Base-by-base conservation (phyloP, 1,140 invertebrate genomes). In the Hylaeus volcanicus region DNA sequence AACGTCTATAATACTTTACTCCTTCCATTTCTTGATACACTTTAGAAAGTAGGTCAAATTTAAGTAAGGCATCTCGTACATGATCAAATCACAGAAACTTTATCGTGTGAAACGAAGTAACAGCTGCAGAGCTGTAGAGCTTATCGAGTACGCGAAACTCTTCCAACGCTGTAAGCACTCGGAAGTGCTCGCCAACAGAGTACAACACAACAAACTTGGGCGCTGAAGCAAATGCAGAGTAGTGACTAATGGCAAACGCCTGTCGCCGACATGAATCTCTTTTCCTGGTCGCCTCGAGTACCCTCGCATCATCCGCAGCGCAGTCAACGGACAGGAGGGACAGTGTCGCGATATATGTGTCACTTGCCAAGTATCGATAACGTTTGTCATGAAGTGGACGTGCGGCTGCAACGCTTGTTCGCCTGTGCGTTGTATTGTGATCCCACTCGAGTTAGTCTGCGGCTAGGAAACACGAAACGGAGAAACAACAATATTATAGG, bases 321-420 rank as follows among this genome's bases (percentile, higher is more conserved):
- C 71, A 81, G 86, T 87, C 83, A 89, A 86, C 84, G 85, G 77
- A 60, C 76, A 76, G 79, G 84, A 87, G 63, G 84, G 84, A 77
- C 76, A 80, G 58, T 84, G 77, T 82, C 84, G 70, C 73, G 78
- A 88, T 89, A 90, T 92, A 88, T 84, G 86, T 92, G 92, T 92
- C 92, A 93, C 77, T 89, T 90, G 86, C 91, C 84, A 88, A 88
- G 87, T 89, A 90, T 91, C 90, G 85, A 91, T 91, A 91, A 90
- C 89, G 89, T 91, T 90, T 90, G 89, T 91, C 91, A 91, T 79
- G 72, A 66, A 83, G 60, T 86, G 74, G 79, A 73, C 80, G 69
- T 8, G 6, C 48, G 48, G 48, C 8, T 26, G 51, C 37, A 2
- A 1, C 39, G 37, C 3, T 39, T 3, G 65, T 41, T 55, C 51